phyloP scores from a whole-genome alignment of 2,113 vertebrate species.

The Indicator maculatus region DNA sequence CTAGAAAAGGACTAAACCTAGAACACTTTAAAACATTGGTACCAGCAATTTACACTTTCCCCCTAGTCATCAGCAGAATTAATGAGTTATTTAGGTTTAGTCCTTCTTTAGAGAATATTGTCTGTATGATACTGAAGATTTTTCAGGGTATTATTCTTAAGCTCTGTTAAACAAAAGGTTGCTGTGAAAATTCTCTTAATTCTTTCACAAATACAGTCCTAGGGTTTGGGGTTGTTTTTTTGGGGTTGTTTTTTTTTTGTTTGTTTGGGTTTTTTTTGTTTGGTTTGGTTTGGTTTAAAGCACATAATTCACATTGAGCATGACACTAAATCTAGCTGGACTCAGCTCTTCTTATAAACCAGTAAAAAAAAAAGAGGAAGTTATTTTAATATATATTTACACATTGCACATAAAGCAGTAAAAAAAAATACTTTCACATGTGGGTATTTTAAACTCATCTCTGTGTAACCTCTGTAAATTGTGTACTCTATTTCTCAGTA shows the following conservation, averaged over 20 bases:
- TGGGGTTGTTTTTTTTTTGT: too few species aligned
- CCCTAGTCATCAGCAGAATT: background rate
- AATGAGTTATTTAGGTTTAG: background rate
- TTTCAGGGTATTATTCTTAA: background rate
- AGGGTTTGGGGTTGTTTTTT: too few species aligned
- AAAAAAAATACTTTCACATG: background rate
- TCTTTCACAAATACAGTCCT: background rate
- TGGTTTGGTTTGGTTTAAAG: background rate
- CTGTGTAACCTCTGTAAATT: background rate
- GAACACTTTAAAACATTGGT: background rate
- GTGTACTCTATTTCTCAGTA: background rate
- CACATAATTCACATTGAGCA: background rate
- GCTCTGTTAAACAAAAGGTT: background rate
- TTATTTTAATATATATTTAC: background rate
- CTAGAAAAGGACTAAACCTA: constrained; percentile 54
- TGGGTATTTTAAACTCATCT: background rate
- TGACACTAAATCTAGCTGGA: background rate
- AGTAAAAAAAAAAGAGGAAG: background rate
- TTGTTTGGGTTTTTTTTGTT: background rate
- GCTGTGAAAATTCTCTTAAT: background rate
- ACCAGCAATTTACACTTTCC: background rate
- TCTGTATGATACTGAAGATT: background rate
- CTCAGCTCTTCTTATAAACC: background rate
- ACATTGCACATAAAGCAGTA: background rate
- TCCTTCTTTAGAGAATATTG: background rate